Evolutionary conservation across 2,113 vertebrate species (phyloP).

Genomic region (Columba livia): DNA sequence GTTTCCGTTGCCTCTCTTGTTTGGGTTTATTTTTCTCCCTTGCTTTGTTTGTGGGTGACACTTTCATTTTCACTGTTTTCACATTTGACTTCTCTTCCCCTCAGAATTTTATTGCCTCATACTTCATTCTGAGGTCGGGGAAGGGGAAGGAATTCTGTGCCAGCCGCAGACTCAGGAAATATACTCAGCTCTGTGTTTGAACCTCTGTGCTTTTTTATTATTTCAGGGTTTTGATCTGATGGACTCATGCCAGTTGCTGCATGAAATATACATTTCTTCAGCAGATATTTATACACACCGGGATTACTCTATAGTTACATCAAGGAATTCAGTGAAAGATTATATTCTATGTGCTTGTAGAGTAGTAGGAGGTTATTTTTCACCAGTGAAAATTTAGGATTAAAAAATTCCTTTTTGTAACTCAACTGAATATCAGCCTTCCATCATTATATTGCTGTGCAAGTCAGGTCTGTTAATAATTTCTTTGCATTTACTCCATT

Average conservation of each 20-base stretch:
- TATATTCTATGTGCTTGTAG: constrained; percentile 70
- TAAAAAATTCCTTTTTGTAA: background rate
- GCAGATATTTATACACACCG: constrained; percentile 52
- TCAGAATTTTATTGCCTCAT: background rate
- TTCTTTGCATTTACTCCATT: background rate
- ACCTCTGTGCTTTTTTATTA: background rate
- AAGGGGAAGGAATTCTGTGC: background rate
- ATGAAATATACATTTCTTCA: constrained; percentile 57
- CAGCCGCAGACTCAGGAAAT: background rate
- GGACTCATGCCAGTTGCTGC: constrained; percentile 61
- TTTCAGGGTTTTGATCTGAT: constrained; percentile 70
- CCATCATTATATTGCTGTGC: background rate
- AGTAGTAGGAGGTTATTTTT: constrained; percentile 22
- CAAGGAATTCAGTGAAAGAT: constrained; percentile 65
- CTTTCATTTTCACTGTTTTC: background rate
- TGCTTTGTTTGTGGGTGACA: background rate
- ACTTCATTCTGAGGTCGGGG: background rate
- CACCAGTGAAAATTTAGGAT: background rate
- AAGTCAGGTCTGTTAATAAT: background rate
- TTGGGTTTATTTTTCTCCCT: background rate
- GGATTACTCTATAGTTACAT: constrained; percentile 65
- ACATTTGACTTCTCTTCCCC: background rate
- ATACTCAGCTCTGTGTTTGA: background rate
- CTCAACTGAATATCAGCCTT: background rate
- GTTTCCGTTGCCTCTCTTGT: background rate